Base-by-base conservation (phyloP, 1,140 invertebrate species). In the Himalopsyche phryganea region DNA sequence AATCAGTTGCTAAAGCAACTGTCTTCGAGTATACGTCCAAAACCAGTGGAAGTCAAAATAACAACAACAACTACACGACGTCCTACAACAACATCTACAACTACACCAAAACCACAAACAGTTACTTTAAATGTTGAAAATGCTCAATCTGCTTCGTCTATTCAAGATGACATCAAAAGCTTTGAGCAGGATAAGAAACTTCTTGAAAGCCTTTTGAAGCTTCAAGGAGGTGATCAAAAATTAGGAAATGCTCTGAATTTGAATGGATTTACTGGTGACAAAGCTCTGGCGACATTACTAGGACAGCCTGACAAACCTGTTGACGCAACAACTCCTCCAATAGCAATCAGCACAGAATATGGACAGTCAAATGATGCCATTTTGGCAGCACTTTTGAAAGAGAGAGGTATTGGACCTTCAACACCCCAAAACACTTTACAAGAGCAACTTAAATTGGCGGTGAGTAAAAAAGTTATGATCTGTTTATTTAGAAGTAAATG, bases 401-500 rank as follows among this genome's bases (percentile, higher is more conserved):
- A 84, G 65, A 80, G 84, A 68, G 84, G 84, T 13, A 84, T 87
- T 64, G 83, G 81, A 62, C 84, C 85, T 1, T 76, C 80, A 3
- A 85, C 83, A 36, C 83, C 84, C 59, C 79, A 79, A 71, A 72
- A 71, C 63, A 72, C 69, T 63, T 69, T 77, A 68, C 65, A 81
- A 71, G 77, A 83, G 61, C 80, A 83, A 73, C 69, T 85, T 45
- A 77, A 78, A 68, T 71, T 79, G 52, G 76, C 78, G 63, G 84
- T 85, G 73, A 81, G 80, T 80, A 65, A 56, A 50, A 10, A 13
- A 28, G 7, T 13, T 19, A 46, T 36, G n/a, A n/a, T n/a, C n/a
- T n/a, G n/a, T n/a, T n/a, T n/a, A n/a, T n/a, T n/a, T n/a, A n/a
- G n/a, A n/a, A n/a, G n/a, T n/a, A n/a, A n/a, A n/a, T n/a, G n/a